Evolutionary conservation across 2,113 vertebrate genomes (phyloP).

Genomic region (Phaethon lepturus): DNA sequence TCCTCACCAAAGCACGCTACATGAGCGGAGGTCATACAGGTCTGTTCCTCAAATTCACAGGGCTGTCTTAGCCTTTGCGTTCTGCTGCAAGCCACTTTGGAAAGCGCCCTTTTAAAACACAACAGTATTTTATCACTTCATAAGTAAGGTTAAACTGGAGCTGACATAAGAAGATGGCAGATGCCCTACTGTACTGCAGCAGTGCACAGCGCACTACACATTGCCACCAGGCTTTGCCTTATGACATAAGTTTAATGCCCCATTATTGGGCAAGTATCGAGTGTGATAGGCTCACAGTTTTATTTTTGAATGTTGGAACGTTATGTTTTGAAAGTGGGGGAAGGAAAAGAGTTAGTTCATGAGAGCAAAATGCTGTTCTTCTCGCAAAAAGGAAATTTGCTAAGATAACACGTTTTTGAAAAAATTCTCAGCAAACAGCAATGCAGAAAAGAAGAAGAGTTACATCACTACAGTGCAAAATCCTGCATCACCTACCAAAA

Average conservation of each 20-base stretch:
- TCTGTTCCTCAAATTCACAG: background rate
- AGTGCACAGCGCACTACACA: background rate
- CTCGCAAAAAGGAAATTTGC: background rate
- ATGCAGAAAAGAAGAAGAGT: background rate
- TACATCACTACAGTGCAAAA: background rate
- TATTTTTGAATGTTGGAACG: background rate
- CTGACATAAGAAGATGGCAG: background rate
- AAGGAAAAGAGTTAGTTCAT: background rate
- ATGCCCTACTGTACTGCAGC: background rate
- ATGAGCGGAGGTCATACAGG: background rate
- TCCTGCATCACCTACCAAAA: background rate
- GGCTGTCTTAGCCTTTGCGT: background rate
- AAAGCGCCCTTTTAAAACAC: background rate
- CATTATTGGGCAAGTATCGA: background rate
- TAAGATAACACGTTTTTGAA: background rate
- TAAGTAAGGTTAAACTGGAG: background rate
- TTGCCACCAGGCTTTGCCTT: background rate
- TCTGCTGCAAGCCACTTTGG: background rate
- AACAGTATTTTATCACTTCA: background rate
- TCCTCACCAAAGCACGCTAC: background rate
- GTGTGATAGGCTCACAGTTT: background rate
- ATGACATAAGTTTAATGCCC: background rate
- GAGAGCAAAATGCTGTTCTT: background rate
- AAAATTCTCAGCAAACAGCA: background rate
- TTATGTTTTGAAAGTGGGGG: background rate